These are phyloP conservation scores for Microplitis manilae DNA, from an alignment of 2,888 invertebrate species.

Conservation along the genomic window DNA sequence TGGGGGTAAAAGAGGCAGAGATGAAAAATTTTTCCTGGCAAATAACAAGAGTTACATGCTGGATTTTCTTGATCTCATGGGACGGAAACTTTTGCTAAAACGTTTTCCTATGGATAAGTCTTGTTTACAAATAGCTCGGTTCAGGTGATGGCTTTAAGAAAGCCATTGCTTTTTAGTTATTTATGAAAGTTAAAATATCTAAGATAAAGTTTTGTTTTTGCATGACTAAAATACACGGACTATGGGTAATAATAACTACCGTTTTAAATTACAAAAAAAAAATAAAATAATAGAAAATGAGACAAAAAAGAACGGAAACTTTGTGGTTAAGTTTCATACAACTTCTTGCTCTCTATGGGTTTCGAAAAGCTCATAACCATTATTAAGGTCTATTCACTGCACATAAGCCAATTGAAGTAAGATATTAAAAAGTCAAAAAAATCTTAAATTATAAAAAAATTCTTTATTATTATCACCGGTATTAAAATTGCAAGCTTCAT, in stretches of 20 bases:
- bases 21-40: slow-evolving; percentile 64
- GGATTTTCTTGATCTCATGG: slow-evolving; percentile 54
- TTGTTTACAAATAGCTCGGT: slow-evolving; percentile 67
- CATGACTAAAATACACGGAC: background rate
- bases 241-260: background rate
- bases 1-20: slow-evolving; percentile 39
- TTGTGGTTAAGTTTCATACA: background rate
- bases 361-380: background rate
- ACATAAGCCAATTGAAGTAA: too few species aligned
- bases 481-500: too few species aligned
- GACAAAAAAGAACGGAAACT: background rate
- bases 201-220: background rate
- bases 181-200: background rate
- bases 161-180: background rate
- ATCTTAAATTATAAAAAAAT: background rate
- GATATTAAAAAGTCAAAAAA: background rate
- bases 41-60: slow-evolving; percentile 39
- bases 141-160: slow-evolving; percentile 58
- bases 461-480: too few species aligned
- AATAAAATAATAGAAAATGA: background rate
- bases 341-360: background rate
- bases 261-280: background rate
- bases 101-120: slow-evolving; percentile 65
- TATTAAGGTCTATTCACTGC: too few species aligned
- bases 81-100: slow-evolving; percentile 66